A percentile compares a stretch with the other conserved stretches of the same genome.
These are phyloP conservation scores for Caenorhabditis sp. DNA, from an alignment of 2,888 invertebrate genomes.

Conservation along the genomic window DNA sequence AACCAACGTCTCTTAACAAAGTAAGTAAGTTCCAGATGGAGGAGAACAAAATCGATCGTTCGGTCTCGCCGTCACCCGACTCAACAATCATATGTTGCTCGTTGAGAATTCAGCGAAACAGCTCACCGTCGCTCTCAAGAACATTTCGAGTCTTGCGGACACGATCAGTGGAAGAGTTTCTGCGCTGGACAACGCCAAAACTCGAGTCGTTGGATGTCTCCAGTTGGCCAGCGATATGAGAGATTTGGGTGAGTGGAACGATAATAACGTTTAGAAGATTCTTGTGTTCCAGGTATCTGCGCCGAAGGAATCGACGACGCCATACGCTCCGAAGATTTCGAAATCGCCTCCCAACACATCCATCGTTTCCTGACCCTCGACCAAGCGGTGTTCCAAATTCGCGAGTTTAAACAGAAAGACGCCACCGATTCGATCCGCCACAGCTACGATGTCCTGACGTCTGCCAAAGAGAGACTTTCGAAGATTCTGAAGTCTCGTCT, in stretches of 20 bases:
- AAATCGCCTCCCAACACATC: constrained; percentile 95
- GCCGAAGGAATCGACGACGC: constrained; percentile 98
- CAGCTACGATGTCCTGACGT: constrained; percentile 87
- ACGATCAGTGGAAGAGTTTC: constrained; percentile 89
- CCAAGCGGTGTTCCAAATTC: constrained; percentile 81
- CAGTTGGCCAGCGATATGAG: constrained; percentile 89
- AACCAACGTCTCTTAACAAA: no score
- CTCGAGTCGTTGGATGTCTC: constrained; percentile 94
- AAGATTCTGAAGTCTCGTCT: constrained; percentile 90
- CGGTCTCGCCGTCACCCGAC: constrained; percentile 78
- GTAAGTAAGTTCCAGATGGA: constrained; percentile 75
- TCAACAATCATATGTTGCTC: constrained; percentile 76
- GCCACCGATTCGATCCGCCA: constrained; percentile 86
- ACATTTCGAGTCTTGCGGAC: constrained; percentile 78
- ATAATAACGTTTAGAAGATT: no score
- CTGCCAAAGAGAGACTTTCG: constrained; percentile 75
- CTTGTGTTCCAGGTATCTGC: constrained; percentile 86
- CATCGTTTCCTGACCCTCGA: constrained; percentile 86
- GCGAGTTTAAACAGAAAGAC: constrained; percentile 77
- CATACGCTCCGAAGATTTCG: constrained; percentile 95
- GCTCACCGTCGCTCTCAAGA: constrained; percentile 89
- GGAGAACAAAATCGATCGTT: constrained; percentile 76
- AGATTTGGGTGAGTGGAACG: constrained; percentile 74
- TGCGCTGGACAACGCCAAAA: constrained; percentile 93
- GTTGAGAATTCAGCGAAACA: constrained; percentile 90